phyloP scores from a whole-genome alignment of 2,113 vertebrate species.

The Urocitellus parryii region DNA sequence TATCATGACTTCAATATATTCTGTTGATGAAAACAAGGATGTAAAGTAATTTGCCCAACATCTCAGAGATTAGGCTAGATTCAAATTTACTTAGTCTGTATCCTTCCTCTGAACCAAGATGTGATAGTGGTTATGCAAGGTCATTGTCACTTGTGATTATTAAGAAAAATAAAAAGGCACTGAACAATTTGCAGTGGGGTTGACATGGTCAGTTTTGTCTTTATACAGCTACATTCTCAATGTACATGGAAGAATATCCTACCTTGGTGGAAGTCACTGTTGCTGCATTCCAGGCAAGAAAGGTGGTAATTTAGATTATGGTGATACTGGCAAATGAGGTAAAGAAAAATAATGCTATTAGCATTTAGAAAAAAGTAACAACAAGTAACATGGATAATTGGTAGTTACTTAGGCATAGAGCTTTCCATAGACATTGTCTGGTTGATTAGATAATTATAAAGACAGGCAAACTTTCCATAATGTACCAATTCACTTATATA shows the following conservation, averaged over 20 bases:
- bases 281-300: neutral
- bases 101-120: neutral
- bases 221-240: constrained; percentile 27
- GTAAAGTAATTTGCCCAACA: neutral
- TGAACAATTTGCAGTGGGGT: neutral
- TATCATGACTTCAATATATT: neutral
- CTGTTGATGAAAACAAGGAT: neutral
- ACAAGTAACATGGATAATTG: neutral
- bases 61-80: neutral
- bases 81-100: neutral
- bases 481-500: neutral
- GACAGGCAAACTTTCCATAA: neutral
- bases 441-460: neutral
- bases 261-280: neutral
- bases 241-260: neutral
- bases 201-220: neutral
- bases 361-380: constrained; percentile 21
- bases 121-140: neutral
- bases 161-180: neutral
- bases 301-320: neutral
- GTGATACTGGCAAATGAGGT: neutral
- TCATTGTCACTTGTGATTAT: neutral
- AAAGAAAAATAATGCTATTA: neutral
- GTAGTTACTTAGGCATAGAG: neutral
- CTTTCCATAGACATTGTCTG: neutral